Evolutionary conservation across 1,140 invertebrate species (phyloP).

Genomic region (Oscheius sp.): DNA sequence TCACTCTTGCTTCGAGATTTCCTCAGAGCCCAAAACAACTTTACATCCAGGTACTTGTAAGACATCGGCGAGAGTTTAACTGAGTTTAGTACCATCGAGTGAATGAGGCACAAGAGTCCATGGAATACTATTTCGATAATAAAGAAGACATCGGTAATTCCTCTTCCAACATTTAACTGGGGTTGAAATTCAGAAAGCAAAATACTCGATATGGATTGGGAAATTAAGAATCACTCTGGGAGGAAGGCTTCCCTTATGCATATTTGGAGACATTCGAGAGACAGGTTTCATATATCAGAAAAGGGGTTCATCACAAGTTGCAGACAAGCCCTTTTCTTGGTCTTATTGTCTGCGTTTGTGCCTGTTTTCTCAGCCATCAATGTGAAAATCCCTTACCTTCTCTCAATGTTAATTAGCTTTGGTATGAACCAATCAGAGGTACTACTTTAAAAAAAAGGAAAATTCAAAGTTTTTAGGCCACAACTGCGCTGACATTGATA

Average conservation of each 20-base stretch:
- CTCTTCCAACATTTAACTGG: not conserved
- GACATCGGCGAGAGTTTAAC: too few species aligned
- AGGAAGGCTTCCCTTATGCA: not conserved
- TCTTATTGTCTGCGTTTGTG: slow-evolving; percentile 35
- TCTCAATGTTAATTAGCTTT: slow-evolving; percentile 13
- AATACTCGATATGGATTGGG: not conserved
- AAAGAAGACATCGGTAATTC: slow-evolving; percentile 17
- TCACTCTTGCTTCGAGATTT: slow-evolving; percentile 35
- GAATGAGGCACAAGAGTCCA: slow-evolving; percentile 7
- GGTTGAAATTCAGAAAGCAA: not conserved
- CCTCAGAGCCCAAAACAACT: slow-evolving; percentile 50
- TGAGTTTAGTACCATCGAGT: slow-evolving; percentile 28
- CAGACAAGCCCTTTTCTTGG: slow-evolving; percentile 25
- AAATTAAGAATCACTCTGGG: not conserved
- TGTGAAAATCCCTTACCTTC: slow-evolving; percentile 27
- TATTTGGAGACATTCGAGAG: not conserved
- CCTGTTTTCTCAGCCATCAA: slow-evolving; percentile 36
- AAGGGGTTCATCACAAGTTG: not conserved
- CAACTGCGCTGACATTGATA: slow-evolving; percentile 17
- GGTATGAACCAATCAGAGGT: slow-evolving; percentile 21
- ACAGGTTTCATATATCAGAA: not conserved
- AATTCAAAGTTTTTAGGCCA: slow-evolving; percentile 9
- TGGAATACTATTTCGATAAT: slow-evolving; percentile 37
- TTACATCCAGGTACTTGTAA: too few species aligned
- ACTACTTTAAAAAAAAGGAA: not conserved